Evolutionary conservation across 1,140 invertebrate species (phyloP).

Genomic region (Oedothorax gibbosus): DNA sequence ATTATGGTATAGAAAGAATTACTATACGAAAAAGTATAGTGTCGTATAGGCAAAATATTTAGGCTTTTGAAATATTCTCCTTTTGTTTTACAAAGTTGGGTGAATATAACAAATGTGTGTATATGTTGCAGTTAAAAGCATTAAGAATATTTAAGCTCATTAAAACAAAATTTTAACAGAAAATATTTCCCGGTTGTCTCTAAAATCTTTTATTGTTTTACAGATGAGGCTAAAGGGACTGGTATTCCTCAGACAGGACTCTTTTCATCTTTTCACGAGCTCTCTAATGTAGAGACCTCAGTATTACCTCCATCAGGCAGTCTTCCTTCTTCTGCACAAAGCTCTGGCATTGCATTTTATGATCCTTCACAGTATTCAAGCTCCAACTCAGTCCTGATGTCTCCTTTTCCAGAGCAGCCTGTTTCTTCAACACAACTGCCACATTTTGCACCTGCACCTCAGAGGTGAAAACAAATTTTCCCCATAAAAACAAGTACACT

Average conservation of each 20-base stretch:
- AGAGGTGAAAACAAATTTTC: slow-evolving; percentile 9
- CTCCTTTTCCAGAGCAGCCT: slow-evolving; percentile 7
- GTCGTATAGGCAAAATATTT: too few species aligned
- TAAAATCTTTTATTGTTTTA: too few species aligned
- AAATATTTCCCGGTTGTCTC: too few species aligned
- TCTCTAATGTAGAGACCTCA: background rate
- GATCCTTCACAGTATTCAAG: slow-evolving; percentile 21
- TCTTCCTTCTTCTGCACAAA: background rate
- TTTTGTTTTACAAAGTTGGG: too few species aligned
- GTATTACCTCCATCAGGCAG: background rate
- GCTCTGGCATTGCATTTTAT: slow-evolving; percentile 28
- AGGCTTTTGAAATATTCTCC: too few species aligned
- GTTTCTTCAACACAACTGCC: background rate
- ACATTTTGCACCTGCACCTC: slow-evolving; percentile 9
- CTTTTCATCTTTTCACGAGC: slow-evolving; percentile 12
- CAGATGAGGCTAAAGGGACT: too few species aligned
- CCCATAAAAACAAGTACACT: background rate
- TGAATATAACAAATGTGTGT: too few species aligned
- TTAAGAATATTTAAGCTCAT: too few species aligned
- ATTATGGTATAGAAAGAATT: too few species aligned
- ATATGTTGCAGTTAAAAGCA: too few species aligned
- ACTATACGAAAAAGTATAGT: too few species aligned
- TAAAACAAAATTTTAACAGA: too few species aligned
- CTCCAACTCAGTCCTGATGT: background rate
- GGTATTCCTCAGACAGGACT: background rate